A percentile compares a stretch with the other conserved stretches of the same genome.
phyloP scores from a whole-genome alignment of 2,888 invertebrate genomes.

The Ellobium chinense region DNA sequence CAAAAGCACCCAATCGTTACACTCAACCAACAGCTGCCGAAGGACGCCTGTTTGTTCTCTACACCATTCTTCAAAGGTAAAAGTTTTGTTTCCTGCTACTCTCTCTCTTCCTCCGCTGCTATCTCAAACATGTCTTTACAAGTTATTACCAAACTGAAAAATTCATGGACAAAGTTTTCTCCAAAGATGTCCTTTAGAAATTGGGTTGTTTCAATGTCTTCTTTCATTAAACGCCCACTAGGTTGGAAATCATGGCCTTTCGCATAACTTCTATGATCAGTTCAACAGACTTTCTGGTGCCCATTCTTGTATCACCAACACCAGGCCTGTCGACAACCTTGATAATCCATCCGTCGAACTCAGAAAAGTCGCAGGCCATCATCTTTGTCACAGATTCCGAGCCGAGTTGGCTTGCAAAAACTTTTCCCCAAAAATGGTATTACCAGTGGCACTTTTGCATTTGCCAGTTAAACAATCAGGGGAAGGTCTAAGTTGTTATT shows the following conservation, averaged over 20 bases:
- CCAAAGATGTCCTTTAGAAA: neutral
- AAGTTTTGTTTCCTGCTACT: too few species aligned
- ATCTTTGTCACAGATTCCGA: neutral
- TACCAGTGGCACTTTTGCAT: too few species aligned
- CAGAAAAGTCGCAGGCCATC: neutral
- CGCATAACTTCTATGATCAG: neutral
- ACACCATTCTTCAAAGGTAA: too few species aligned
- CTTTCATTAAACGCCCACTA: neutral
- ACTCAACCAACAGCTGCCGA: too few species aligned
- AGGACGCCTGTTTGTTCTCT: too few species aligned
- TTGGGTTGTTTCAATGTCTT: neutral
- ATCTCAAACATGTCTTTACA: neutral
- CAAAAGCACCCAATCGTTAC: too few species aligned
- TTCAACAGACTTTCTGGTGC: neutral
- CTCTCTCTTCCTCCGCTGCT: too few species aligned
- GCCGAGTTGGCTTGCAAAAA: too few species aligned
- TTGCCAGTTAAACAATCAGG: too few species aligned
- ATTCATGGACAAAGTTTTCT: neutral
- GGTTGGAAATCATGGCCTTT: neutral
- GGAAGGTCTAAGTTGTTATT: too few species aligned
- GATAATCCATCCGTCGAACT: neutral
- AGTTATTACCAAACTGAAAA: neutral
- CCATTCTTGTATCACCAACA: neutral
- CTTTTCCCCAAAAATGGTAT: too few species aligned
- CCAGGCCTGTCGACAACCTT: constrained; percentile 17